phyloP scores from a whole-genome alignment of 2,113 vertebrate species.

The Eretmochelys imbricata region DNA sequence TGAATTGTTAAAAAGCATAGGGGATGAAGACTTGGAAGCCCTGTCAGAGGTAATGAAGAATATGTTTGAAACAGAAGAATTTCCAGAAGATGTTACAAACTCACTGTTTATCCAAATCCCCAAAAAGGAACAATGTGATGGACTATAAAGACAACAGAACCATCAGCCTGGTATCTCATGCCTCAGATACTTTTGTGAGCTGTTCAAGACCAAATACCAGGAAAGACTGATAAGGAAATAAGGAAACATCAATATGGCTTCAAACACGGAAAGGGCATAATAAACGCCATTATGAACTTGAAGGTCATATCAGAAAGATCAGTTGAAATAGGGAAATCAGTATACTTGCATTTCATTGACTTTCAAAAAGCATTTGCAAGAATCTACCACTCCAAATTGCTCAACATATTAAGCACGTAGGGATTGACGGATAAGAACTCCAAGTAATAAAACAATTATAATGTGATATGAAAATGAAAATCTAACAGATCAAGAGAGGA shows the following conservation, averaged over 20 bases:
- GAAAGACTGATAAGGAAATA: background rate
- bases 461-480: background rate
- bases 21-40: background rate
- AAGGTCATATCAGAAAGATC: background rate
- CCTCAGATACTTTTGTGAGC: background rate
- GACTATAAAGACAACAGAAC: no score
- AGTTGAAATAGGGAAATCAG: background rate
- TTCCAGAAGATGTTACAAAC: no score
- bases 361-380: background rate
- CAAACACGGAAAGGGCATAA: background rate
- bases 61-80: no score
- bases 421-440: background rate
- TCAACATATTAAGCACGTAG: background rate
- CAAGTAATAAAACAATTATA: background rate
- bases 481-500: background rate
- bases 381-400: background rate
- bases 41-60: background rate
- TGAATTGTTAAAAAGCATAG: background rate
- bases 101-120: no score
- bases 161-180: background rate
- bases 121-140: no score
- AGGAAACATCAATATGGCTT: background rate
- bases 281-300: background rate
- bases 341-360: background rate
- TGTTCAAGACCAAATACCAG: background rate